phyloP scores from a whole-genome alignment of 2,113 vertebrate species.

The Salvator merianae region DNA sequence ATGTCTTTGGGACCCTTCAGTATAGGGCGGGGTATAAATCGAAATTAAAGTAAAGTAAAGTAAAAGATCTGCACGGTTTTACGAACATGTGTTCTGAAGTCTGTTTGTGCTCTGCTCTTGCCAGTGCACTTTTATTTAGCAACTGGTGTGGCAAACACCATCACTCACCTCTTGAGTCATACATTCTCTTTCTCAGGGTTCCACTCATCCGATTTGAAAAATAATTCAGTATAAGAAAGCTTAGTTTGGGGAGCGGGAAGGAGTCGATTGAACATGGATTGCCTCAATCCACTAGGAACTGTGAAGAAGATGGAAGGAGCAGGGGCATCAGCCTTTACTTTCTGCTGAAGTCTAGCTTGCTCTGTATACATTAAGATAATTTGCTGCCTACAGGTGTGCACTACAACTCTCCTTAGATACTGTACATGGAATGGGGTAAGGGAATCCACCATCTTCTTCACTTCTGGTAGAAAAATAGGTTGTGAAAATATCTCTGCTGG shows the following conservation, averaged over 20 bases:
- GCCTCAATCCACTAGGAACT: neutral
- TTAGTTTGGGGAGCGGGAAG: neutral
- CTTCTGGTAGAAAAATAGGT: neutral
- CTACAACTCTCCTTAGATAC: no score
- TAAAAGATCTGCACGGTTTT: neutral
- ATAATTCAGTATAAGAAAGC: neutral
- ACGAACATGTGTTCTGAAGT: neutral
- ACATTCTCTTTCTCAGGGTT: neutral
- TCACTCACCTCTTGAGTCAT: neutral
- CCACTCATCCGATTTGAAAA: neutral
- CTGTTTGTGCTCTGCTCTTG: neutral
- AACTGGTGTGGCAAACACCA: neutral
- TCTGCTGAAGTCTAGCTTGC: neutral
- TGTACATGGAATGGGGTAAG: neutral
- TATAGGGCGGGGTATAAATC: no score
- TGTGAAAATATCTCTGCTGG: neutral
- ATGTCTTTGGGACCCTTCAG: no score
- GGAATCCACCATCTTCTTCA: neutral
- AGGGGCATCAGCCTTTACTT: neutral
- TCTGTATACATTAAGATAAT: neutral
- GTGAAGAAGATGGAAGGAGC: neutral
- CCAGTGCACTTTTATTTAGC: neutral
- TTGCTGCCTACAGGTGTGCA: neutral
- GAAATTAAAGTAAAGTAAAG: no score
- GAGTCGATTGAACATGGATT: no score